These are phyloP conservation scores for Cephus spinipes DNA, from an alignment of 2,888 invertebrate species.

Conservation along the genomic window DNA sequence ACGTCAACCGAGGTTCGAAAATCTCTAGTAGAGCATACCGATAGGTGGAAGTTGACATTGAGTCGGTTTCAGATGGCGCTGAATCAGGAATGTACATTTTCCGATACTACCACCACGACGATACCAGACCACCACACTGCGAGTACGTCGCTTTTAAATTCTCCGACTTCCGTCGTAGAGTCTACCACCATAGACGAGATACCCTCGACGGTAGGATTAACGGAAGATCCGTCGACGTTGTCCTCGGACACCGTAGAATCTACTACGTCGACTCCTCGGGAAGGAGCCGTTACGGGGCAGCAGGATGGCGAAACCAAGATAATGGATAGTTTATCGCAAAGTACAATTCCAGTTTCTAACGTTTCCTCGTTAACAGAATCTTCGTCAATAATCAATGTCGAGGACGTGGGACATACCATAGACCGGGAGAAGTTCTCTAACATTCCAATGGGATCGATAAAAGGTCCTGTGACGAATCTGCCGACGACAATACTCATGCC, in stretches of 20 bases:
- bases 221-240: conserved; percentile 10
- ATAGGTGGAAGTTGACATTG: not conserved
- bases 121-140: conserved; percentile 8
- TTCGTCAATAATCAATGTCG: conserved; percentile 1
- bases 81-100: conserved; percentile 24
- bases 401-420: not conserved
- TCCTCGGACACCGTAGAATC: not conserved
- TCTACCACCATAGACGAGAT: conserved; percentile 24
- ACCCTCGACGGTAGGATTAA: conserved; percentile 25
- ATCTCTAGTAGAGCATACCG: not conserved
- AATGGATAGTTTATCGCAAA: not conserved
- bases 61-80: conserved; percentile 4
- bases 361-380: conserved; percentile 9
- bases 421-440: not conserved
- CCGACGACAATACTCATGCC: conserved; percentile 62
- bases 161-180: conserved; percentile 12
- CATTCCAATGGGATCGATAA: conserved; percentile 21
- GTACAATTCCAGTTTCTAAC: conserved; percentile 14
- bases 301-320: conserved; percentile 13
- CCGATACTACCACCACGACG: conserved; percentile 27
- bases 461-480: conserved; percentile 41
- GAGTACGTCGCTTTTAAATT: conserved; percentile 29
- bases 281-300: not conserved
- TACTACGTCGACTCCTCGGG: not conserved
- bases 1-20: conserved; percentile 17